phyloP scores from a whole-genome alignment of 2,888 invertebrate species.

The Melinaea marsaeus region DNA sequence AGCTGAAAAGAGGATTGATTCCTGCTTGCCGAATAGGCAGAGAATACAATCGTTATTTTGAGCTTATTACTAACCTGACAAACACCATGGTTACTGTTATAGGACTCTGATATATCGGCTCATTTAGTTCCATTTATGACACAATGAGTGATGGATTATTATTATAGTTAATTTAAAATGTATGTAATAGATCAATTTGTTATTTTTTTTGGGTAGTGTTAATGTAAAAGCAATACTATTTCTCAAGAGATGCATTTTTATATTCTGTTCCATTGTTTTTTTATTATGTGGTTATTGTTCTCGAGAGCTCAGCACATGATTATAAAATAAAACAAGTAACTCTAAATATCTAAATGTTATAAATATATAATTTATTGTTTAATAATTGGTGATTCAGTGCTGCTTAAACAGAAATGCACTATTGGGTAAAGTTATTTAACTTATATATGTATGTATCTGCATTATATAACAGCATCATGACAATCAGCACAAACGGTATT shows the following conservation, averaged over 20 bases:
- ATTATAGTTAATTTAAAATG: conserved; percentile 23
- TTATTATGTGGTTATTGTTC: conserved; percentile 2
- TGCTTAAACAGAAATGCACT: background rate
- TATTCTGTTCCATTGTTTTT: conserved; percentile 5
- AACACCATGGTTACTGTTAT: conserved; percentile 8
- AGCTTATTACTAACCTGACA: conserved; percentile 6
- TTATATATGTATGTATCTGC: background rate
- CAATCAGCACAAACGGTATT: background rate
- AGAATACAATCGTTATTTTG: conserved; percentile 10
- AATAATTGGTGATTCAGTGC: no score
- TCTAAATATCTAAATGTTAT: no score
- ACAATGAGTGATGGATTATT: conserved; percentile 22
- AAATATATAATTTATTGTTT: no score
- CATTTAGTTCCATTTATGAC: conserved; percentile 16
- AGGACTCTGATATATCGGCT: conserved; percentile 14
- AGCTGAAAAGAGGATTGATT: conserved; percentile 76
- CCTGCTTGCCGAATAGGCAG: conserved; percentile 20
- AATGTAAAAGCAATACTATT: conserved; percentile 20
- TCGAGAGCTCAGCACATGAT: no score
- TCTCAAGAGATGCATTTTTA: conserved; percentile 22
- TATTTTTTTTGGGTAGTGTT: conserved; percentile 18
- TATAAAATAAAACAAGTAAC: no score
- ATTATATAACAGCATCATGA: conserved; percentile 1
- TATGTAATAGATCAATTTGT: conserved; percentile 21
- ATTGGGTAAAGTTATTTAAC: background rate